Conservation (phyloP, 2,113 vertebrate species). For the Xerus inauris region DNA sequence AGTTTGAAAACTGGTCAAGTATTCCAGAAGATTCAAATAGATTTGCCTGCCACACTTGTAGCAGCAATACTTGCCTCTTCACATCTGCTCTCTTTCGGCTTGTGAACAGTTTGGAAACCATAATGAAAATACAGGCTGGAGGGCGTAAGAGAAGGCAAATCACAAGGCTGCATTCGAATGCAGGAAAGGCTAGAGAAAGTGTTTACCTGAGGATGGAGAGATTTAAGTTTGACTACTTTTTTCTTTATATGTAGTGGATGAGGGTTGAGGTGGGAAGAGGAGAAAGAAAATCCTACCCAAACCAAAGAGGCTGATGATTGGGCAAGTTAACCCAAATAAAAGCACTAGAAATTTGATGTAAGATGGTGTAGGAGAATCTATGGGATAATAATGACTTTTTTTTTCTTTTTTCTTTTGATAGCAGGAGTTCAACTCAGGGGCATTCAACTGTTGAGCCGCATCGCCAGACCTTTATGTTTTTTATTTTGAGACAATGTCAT, state of each 20-base stretch:
- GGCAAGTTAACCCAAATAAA: not conserved
- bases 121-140: not conserved
- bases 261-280: not conserved
- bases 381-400: not conserved
- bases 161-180: not conserved
- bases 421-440: not conserved
- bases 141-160: conserved; percentile 31
- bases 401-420: not conserved
- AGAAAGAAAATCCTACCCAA: not conserved
- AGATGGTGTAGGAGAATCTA: not conserved
- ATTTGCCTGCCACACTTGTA: not conserved
- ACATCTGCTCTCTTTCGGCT: not conserved
- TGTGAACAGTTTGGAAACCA: conserved; percentile 2
- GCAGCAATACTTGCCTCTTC: not conserved
- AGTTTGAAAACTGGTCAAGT: not conserved
- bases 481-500: not conserved
- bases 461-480: not conserved
- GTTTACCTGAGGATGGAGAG: not conserved
- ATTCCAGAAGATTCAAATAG: not conserved
- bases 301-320: not conserved
- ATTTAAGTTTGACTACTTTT: not conserved
- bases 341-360: not conserved
- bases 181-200: not conserved
- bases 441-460: not conserved
- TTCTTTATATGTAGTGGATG: not conserved